Evolutionary conservation across 1,140 invertebrate species (phyloP).

Genomic region (Dendrolimus kikuchii): DNA sequence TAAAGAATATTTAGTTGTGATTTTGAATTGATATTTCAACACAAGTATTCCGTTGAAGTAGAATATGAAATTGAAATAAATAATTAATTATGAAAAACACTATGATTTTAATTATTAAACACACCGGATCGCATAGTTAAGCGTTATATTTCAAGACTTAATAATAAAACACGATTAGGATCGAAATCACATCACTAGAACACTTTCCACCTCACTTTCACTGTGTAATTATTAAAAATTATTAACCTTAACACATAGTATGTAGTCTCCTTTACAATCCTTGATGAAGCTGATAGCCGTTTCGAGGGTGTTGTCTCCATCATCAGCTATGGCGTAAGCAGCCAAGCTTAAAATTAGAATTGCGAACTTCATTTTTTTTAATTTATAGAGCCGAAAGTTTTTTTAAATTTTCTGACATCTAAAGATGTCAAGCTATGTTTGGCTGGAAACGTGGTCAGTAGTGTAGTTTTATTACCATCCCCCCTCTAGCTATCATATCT

Average conservation of each 20-base stretch:
- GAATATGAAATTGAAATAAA: no score
- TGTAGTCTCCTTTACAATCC: constrained; percentile 57
- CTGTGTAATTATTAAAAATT: constrained; percentile 41
- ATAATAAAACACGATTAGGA: neutral
- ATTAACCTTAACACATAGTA: constrained; percentile 63
- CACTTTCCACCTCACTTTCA: constrained; percentile 52
- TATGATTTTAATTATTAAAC: no score
- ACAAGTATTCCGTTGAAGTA: no score
- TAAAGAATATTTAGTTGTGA: no score
- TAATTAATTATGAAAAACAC: no score
- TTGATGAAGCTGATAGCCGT: constrained; percentile 53
- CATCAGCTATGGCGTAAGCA: constrained; percentile 36
- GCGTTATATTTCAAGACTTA: no score
- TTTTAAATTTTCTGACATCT: constrained; percentile 48
- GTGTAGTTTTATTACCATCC: constrained; percentile 61
- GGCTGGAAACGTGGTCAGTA: constrained; percentile 30
- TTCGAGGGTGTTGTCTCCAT: constrained; percentile 52
- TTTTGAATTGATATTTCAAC: no score
- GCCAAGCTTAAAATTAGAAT: constrained; percentile 33
- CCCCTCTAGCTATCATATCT: constrained; percentile 45
- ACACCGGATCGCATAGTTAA: no score
- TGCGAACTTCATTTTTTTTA: constrained; percentile 51
- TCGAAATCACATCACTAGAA: constrained; percentile 17
- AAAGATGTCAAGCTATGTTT: constrained; percentile 59
- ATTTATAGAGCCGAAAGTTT: constrained; percentile 18